Conservation (phyloP, 1,140 invertebrate species). For the Lutraria rhynchaena region DNA sequence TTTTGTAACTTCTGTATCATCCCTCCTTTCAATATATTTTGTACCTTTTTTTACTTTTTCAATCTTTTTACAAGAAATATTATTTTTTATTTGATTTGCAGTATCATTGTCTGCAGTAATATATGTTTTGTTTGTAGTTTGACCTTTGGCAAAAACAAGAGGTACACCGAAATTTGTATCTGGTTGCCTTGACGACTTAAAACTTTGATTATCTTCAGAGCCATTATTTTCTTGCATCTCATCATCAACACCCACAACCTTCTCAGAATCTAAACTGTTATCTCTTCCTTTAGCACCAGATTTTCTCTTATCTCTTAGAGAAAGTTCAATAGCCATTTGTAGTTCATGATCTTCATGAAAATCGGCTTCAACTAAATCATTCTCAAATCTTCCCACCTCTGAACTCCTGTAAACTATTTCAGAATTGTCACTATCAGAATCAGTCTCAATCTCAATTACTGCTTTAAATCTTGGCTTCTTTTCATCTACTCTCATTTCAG, state of each 20-base stretch:
- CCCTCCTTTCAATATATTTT: neutral
- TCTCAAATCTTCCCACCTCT: neutral
- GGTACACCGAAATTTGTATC: too few species aligned
- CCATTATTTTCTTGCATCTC: neutral
- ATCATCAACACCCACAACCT: too few species aligned
- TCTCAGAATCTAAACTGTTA: too few species aligned
- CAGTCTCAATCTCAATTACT: slow-evolving; percentile 50
- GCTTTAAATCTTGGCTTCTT: slow-evolving; percentile 24
- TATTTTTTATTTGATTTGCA: too few species aligned
- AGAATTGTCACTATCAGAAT: slow-evolving; percentile 39
- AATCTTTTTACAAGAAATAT: too few species aligned
- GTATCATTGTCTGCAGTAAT: too few species aligned
- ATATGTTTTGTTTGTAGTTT: too few species aligned
- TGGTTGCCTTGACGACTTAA: neutral
- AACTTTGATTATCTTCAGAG: neutral
- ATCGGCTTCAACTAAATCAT: neutral
- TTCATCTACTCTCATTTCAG: neutral
- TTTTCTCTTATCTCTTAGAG: neutral
- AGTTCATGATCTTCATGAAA: slow-evolving; percentile 14
- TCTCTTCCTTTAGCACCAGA: too few species aligned
- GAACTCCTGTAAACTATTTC: slow-evolving; percentile 2
- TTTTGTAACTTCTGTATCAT: neutral
- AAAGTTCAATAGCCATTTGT: slow-evolving; percentile 34
- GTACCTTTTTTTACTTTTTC: too few species aligned
- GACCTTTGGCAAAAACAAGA: too few species aligned